Evolutionary conservation across 2,888 invertebrate genomes (phyloP).

Genomic region (Cerastis leucographa): DNA sequence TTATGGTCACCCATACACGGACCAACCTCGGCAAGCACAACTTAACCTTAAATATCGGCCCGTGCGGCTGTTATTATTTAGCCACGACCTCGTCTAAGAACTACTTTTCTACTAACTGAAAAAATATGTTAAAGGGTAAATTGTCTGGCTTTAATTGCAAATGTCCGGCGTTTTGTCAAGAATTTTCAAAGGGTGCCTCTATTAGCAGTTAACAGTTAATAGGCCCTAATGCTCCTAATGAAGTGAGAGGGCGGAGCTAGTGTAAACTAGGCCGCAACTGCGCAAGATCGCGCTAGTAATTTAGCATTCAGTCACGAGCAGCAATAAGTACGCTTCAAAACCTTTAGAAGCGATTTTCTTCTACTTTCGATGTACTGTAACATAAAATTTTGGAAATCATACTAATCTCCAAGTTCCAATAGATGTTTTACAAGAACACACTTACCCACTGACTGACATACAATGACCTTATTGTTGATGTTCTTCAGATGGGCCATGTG

Average conservation of each 20-base stretch:
- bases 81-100: no score
- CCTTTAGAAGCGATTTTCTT: not conserved
- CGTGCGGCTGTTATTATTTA: no score
- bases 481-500: no score
- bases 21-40: no score
- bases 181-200: not conserved
- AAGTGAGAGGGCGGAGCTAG: conserved; percentile 43
- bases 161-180: not conserved
- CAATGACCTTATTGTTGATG: no score
- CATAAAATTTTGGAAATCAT: no score
- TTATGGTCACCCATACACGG: no score
- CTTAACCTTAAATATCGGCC: no score
- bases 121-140: not conserved
- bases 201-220: conserved; percentile 40
- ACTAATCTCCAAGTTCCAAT: no score
- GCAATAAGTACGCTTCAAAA: not conserved
- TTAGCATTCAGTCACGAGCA: conserved; percentile 5
- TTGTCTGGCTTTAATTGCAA: not conserved
- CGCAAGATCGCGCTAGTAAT: conserved; percentile 51
- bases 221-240: conserved; percentile 50
- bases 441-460: no score
- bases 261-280: conserved; percentile 63
- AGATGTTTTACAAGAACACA: no score
- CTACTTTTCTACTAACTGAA: not conserved
- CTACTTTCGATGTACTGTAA: no score